These are phyloP conservation scores for Prunella himalayana DNA, from an alignment of 2,113 vertebrate species.

Conservation along the genomic window DNA sequence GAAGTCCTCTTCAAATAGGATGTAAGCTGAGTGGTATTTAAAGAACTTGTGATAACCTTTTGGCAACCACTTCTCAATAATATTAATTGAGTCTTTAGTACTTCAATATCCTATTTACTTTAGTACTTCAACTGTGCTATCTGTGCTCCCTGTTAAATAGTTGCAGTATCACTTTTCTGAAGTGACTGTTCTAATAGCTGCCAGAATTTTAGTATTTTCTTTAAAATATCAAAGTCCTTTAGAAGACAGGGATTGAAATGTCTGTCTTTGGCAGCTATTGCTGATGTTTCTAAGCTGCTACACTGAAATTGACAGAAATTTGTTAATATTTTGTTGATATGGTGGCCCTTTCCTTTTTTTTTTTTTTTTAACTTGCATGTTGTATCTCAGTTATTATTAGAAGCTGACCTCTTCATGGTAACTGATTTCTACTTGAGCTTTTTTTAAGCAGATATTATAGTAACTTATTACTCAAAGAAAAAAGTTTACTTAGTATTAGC, in stretches of 20 bases:
- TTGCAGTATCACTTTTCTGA: background rate
- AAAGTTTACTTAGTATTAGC: background rate
- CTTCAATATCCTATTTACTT: background rate
- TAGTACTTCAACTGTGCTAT: background rate
- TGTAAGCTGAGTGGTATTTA: background rate
- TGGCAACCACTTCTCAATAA: background rate
- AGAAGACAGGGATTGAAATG: background rate
- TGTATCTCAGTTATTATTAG: background rate
- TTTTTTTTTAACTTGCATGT: background rate
- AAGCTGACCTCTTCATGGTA: background rate
- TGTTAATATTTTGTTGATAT: background rate
- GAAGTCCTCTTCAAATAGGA: background rate
- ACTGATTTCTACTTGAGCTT: background rate
- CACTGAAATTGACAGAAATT: background rate
- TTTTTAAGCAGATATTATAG: background rate
- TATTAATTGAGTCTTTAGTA: background rate
- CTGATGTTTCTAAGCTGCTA: background rate
- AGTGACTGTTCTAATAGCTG: background rate
- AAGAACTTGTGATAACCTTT: background rate
- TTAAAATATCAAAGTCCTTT: background rate
- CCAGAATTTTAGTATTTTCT: background rate
- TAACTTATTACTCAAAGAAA: background rate
- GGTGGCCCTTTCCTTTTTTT: background rate
- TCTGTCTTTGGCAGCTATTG: background rate
- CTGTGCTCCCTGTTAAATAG: background rate